phyloP scores from a whole-genome alignment of 2,113 vertebrate genomes.

The Elephas maximus region DNA sequence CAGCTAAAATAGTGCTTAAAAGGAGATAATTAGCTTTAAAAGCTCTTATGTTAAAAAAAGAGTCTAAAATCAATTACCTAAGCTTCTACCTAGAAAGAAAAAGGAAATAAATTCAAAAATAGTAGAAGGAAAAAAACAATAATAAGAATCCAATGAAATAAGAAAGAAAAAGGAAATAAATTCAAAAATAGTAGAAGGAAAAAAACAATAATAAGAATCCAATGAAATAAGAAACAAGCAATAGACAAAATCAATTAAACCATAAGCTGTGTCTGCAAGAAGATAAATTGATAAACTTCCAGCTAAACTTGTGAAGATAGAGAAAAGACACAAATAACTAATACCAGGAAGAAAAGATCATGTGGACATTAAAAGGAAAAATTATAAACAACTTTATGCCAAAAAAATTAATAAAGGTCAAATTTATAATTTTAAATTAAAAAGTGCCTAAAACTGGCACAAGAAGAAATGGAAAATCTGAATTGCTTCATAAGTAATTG shows the following conservation, averaged over 20 bases:
- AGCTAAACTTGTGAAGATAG: background rate
- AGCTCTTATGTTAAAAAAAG: no score
- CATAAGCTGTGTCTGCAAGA: background rate
- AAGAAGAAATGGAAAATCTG: background rate
- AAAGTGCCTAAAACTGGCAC: background rate
- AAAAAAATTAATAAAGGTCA: background rate
- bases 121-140: background rate
- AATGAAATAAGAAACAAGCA: background rate
- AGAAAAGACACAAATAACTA: background rate
- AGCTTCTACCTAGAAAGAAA: background rate
- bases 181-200: background rate
- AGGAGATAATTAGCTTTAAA: no score
- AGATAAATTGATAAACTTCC: background rate
- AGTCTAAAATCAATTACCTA: no score
- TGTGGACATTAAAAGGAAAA: no score
- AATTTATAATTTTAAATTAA: background rate
- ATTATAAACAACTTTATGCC: no score
- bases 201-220: background rate
- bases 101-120: background rate
- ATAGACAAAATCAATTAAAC: background rate
- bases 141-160: background rate
- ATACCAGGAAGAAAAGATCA: background rate
- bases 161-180: background rate
- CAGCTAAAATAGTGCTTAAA: no score
- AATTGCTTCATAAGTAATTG: background rate